phyloP scores from a whole-genome alignment of 23 tunicate genomes.

The Aplidium turbinatum region DNA sequence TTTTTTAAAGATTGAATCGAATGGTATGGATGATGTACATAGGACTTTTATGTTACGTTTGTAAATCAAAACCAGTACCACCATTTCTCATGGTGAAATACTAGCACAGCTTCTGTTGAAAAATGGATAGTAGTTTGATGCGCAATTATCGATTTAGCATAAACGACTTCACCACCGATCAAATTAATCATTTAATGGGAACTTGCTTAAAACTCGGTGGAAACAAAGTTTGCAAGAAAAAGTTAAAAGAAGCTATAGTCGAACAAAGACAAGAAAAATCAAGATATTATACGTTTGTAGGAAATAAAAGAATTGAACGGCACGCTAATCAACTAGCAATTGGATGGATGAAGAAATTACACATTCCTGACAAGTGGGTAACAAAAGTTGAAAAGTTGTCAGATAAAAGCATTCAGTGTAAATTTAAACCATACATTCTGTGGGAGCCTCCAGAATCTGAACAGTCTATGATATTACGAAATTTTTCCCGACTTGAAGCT shows the following conservation, averaged over 20 bases:
- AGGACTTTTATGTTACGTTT: too few species aligned
- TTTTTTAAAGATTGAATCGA: too few species aligned
- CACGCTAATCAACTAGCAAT: background rate
- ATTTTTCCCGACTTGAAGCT: background rate
- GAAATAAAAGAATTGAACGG: background rate
- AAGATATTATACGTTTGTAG: slow-evolving; percentile 1
- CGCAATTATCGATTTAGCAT: slow-evolving; percentile 38
- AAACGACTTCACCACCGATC: slow-evolving; percentile 33
- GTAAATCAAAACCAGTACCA: too few species aligned
- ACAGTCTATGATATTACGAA: background rate
- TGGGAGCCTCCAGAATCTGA: slow-evolving; percentile 32
- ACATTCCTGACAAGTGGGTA: slow-evolving; percentile 7
- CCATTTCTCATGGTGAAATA: too few species aligned
- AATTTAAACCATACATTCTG: background rate
- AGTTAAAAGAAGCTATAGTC: background rate
- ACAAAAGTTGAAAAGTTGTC: background rate
- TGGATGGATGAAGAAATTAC: background rate
- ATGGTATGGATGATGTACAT: too few species aligned
- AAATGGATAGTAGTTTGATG: too few species aligned
- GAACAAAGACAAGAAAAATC: slow-evolving; percentile 18
- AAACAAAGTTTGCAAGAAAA: background rate
- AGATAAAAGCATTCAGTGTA: too few species aligned
- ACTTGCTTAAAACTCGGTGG: background rate
- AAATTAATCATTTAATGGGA: slow-evolving; percentile 6
- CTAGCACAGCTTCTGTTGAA: too few species aligned